phyloP scores from a whole-genome alignment of 2,113 vertebrate species.

The Zapus hudsonius region DNA sequence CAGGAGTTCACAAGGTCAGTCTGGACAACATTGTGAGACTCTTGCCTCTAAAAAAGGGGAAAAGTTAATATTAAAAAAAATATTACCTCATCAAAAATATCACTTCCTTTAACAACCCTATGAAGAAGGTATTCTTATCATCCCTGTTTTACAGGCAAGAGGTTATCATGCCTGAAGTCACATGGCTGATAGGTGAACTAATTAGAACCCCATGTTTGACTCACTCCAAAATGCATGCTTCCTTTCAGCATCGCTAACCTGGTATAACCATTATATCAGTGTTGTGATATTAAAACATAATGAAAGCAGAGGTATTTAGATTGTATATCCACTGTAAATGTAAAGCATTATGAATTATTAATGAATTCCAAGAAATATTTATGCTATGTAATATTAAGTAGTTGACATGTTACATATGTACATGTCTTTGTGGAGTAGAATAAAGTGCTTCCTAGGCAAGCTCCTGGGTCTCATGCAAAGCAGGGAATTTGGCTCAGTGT shows the following conservation, averaged over 20 bases:
- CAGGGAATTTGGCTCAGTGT: neutral
- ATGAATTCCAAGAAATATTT: conserved; percentile 28
- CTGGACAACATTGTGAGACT: neutral
- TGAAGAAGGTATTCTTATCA: neutral
- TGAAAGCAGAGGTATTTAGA: conserved; percentile 2
- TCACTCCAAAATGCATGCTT: neutral
- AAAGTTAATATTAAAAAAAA: neutral
- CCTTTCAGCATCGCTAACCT: neutral
- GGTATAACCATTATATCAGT: neutral
- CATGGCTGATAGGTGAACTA: neutral
- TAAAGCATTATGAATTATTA: neutral
- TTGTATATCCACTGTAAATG: neutral
- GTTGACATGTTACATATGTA: neutral
- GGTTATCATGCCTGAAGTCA: neutral
- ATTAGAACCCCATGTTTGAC: neutral
- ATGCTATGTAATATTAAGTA: neutral
- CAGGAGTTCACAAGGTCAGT: neutral
- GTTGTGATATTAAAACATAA: neutral
- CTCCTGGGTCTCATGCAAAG: neutral
- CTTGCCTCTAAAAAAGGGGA: neutral
- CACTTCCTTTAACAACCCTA: neutral
- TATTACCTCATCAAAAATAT: neutral
- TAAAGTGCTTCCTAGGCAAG: neutral
- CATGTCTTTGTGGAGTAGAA: neutral
- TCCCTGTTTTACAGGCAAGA: neutral